Conservation (phyloP, 2,797 vertebrate species). For the Naso thynnoides region DNA sequence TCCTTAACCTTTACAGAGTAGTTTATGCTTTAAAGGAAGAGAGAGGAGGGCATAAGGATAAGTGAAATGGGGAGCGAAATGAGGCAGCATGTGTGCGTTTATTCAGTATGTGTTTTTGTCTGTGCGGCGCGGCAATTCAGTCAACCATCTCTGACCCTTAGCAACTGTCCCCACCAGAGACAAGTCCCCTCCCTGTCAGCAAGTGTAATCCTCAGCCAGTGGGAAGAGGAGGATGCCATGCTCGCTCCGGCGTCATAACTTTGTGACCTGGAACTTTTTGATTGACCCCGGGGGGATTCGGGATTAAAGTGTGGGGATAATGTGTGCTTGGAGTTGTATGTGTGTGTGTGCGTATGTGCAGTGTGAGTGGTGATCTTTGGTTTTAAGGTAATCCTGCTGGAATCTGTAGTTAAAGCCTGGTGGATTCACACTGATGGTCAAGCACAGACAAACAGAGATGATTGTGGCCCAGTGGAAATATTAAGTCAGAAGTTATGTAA, state of each 20-base stretch:
- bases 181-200: constrained; percentile 54
- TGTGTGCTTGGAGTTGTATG: constrained; percentile 29
- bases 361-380: constrained; percentile 6
- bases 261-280: constrained; percentile 69
- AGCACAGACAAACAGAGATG: constrained; percentile 27
- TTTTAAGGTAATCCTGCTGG: constrained; percentile 61
- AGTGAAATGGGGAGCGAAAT: background rate
- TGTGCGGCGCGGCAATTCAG: constrained; percentile 36
- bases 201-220: constrained; percentile 63
- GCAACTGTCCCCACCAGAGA: constrained; percentile 56
- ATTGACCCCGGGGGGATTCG: constrained; percentile 61
- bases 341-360: constrained; percentile 16
- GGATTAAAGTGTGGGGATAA: constrained; percentile 50
- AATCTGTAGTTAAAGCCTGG: constrained; percentile 54
- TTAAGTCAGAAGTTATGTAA: constrained; percentile 68
- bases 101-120: constrained; percentile 13
- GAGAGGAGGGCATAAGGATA: background rate
- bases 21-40: constrained; percentile 1
- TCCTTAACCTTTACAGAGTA: background rate
- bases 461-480: constrained; percentile 46
- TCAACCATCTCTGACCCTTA: constrained; percentile 50
- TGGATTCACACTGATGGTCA: constrained; percentile 36
- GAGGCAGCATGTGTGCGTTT: constrained; percentile 15
- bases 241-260: constrained; percentile 39
- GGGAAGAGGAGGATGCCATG: constrained; percentile 35